A percentile compares a stretch with the other conserved stretches of the same genome.
These are phyloP conservation scores for Drosophila hawaiiensis DNA, from an alignment of 2,888 invertebrate species.

Conservation along the genomic window DNA sequence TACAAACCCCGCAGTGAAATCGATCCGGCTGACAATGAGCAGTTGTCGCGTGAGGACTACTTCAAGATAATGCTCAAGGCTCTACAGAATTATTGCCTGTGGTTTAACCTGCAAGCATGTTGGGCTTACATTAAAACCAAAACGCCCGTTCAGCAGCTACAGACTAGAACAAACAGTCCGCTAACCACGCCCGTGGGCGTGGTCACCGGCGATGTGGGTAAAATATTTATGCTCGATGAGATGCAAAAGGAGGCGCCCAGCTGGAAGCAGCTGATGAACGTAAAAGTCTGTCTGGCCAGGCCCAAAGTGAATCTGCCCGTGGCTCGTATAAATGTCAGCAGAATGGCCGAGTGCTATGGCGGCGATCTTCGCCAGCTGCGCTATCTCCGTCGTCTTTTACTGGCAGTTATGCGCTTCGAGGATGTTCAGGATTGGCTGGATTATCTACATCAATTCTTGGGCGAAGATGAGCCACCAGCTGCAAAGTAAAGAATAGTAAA, in stretches of 20 bases:
- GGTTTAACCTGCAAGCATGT: conserved; percentile 71
- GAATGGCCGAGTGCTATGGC: conserved; percentile 54
- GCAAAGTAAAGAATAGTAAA: conserved; percentile 10
- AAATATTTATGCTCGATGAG: conserved; percentile 61
- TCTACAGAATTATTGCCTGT: conserved; percentile 76
- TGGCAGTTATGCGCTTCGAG: conserved; percentile 18
- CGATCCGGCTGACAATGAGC: conserved; percentile 43
- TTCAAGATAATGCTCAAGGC: conserved; percentile 75
- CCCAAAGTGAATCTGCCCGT: conserved; percentile 74
- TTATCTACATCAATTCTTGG: conserved; percentile 53
- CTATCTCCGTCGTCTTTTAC: conserved; percentile 47
- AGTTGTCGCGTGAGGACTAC: conserved; percentile 78
- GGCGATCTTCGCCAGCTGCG: conserved; percentile 53
- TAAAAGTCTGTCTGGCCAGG: conserved; percentile 61
- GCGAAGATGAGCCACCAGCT: conserved; percentile 48
- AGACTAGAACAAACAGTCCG: conserved; percentile 58
- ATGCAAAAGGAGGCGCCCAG: conserved; percentile 63
- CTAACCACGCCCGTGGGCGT: conserved; percentile 57
- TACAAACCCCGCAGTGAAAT: conserved; percentile 66
- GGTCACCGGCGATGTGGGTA: conserved; percentile 53
- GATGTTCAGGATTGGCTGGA: conserved; percentile 57
- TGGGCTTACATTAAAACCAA: conserved; percentile 67
- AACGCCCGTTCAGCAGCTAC: conserved; percentile 47
- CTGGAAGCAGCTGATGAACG: conserved; percentile 66
- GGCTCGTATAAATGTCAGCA: conserved; percentile 50